Conservation (phyloP, 2,113 vertebrate genomes). For the Rhinopomastus cyanomelas region DNA sequence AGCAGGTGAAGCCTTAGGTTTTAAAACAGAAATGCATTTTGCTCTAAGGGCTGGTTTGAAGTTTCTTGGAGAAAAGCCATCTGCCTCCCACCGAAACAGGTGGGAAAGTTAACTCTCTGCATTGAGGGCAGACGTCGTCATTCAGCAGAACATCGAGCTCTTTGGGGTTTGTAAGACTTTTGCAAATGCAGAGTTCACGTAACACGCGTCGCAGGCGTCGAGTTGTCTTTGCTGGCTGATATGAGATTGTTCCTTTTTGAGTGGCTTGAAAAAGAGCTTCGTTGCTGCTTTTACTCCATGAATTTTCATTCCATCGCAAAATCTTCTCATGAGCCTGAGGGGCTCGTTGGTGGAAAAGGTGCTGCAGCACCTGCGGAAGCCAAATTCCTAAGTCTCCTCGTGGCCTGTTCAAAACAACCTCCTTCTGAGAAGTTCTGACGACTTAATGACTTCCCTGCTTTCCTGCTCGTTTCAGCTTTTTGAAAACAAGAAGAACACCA, state of each 20-base stretch:
- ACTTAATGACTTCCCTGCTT: neutral
- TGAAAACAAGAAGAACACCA: slow-evolving; percentile 82
- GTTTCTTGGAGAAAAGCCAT: slow-evolving; percentile 48
- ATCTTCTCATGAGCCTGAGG: neutral
- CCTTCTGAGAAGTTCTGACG: neutral
- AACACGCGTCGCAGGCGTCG: neutral
- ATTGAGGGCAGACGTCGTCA: neutral
- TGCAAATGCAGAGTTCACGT: neutral
- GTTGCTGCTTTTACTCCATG: neutral
- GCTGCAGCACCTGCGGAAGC: neutral
- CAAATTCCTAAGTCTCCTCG: neutral
- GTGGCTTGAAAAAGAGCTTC: neutral
- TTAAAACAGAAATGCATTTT: slow-evolving; percentile 31
- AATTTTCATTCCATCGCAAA: neutral
- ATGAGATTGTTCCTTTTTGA: neutral
- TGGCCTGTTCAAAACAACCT: neutral
- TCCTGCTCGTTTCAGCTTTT: slow-evolving; percentile 81
- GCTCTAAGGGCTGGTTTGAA: slow-evolving; percentile 27
- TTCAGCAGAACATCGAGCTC: neutral
- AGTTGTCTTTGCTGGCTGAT: neutral
- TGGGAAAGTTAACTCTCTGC: slow-evolving; percentile 49
- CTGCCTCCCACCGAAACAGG: slow-evolving; percentile 50
- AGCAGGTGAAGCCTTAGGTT: slow-evolving; percentile 23
- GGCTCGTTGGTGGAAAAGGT: neutral
- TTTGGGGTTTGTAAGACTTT: neutral